Evolutionary conservation across 2,888 invertebrate species (phyloP).

Genomic region (Adelphocoris suturalis): DNA sequence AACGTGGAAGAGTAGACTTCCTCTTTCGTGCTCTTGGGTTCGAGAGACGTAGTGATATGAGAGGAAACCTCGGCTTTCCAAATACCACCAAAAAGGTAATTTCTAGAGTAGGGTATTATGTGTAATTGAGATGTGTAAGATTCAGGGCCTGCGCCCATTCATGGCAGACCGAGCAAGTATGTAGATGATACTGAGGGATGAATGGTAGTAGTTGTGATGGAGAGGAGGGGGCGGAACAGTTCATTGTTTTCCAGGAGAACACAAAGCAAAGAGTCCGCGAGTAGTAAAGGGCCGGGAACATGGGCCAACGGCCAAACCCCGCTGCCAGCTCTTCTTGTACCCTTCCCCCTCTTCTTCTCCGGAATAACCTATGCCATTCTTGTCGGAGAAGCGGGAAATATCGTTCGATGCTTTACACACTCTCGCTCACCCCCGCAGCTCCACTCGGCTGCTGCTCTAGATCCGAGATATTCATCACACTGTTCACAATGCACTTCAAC

Average conservation of each 20-base stretch:
- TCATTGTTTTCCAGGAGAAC: conserved; percentile 14
- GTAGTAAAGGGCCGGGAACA: conserved; percentile 34
- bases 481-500: conserved; percentile 65
- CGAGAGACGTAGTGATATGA: too few species aligned
- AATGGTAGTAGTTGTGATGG: background rate
- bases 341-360: background rate
- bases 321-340: conserved; percentile 52
- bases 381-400: background rate
- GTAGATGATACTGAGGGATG: background rate
- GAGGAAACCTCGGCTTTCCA: too few species aligned
- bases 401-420: conserved; percentile 46
- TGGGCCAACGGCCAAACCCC: conserved; percentile 46
- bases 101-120: too few species aligned
- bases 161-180: background rate
- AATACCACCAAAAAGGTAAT: too few species aligned
- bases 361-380: conserved; percentile 45
- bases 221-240: background rate
- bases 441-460: background rate
- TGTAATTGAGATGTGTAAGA: too few species aligned
- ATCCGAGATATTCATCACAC: conserved; percentile 58
- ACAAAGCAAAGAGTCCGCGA: conserved; percentile 45
- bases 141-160: background rate
- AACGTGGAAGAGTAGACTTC: too few species aligned
- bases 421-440: background rate
- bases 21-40: too few species aligned